phyloP scores from a whole-genome alignment of 2,888 invertebrate genomes.

The Galerucella nymphaeae region DNA sequence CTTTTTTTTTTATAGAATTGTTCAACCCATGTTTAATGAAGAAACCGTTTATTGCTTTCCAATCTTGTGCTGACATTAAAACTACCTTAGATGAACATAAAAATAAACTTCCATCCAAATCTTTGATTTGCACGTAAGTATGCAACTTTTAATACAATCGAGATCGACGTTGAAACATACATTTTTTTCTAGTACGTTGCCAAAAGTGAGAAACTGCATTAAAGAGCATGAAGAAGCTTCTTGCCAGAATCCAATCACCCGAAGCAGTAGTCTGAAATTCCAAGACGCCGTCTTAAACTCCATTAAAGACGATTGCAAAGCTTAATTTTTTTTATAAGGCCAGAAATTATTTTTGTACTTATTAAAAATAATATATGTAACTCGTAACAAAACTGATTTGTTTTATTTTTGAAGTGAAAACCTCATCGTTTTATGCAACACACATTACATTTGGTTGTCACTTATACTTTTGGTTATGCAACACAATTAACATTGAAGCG shows the following conservation, averaged over 20 bases:
- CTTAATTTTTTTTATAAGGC: constrained; percentile 6
- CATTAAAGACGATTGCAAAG: constrained; percentile 33
- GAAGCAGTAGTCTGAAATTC: constrained; percentile 29
- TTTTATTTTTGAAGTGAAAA: not conserved
- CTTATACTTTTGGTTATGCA: no score
- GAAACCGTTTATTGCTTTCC: constrained; percentile 28
- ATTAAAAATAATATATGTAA: not conserved
- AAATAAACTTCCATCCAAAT: constrained; percentile 40
- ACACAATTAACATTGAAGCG: no score
- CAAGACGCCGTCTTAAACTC: constrained; percentile 34
- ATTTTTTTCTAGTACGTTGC: constrained; percentile 37
- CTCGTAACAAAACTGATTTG: not conserved
- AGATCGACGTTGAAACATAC: no score
- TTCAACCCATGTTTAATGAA: constrained; percentile 40
- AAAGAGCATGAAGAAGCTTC: constrained; percentile 33
- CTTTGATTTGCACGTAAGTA: constrained; percentile 44
- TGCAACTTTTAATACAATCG: no score
- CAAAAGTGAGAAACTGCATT: constrained; percentile 36
- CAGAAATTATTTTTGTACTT: not conserved
- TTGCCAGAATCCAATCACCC: constrained; percentile 42
- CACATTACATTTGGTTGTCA: no score
- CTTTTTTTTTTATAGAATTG: constrained; percentile 38
- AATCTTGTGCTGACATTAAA: constrained; percentile 31
- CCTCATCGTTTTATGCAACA: no score
- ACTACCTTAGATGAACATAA: constrained; percentile 29